These are phyloP conservation scores for Pluvialis apricaria DNA, from an alignment of 2,113 vertebrate genomes.

Conservation along the genomic window DNA sequence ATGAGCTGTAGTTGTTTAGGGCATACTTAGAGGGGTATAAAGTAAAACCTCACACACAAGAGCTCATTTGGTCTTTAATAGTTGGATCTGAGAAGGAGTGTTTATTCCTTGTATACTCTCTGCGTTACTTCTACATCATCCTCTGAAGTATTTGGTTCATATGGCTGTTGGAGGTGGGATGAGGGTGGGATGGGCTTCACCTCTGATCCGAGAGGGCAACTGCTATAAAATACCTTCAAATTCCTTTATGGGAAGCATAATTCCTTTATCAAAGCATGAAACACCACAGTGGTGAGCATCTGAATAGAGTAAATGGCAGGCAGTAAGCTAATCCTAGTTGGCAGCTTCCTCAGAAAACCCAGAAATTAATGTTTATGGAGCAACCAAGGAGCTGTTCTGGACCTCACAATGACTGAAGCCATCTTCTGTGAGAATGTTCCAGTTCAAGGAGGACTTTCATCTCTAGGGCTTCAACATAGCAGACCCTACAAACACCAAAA, in stretches of 20 bases:
- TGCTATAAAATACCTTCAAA: background rate
- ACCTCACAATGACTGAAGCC: background rate
- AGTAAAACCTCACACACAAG: background rate
- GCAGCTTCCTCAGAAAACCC: background rate
- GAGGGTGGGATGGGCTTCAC: background rate
- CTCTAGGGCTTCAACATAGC: background rate
- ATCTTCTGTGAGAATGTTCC: background rate
- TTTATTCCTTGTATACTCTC: background rate
- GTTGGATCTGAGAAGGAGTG: background rate
- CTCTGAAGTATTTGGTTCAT: background rate
- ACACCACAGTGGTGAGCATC: background rate
- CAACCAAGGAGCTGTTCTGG: background rate
- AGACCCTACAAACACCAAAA: background rate
- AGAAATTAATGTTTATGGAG: background rate
- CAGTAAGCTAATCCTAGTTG: background rate
- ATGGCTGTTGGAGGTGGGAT: background rate
- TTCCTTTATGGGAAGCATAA: background rate
- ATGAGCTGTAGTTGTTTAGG: background rate
- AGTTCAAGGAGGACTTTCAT: background rate
- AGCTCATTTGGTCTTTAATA: background rate
- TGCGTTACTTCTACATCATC: background rate
- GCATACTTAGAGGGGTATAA: background rate
- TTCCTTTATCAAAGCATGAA: background rate
- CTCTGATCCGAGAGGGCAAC: background rate
- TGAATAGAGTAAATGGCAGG: background rate